Evolutionary conservation across 1,140 invertebrate genomes (phyloP).

Genomic region (Lysiphlebus fabarum): DNA sequence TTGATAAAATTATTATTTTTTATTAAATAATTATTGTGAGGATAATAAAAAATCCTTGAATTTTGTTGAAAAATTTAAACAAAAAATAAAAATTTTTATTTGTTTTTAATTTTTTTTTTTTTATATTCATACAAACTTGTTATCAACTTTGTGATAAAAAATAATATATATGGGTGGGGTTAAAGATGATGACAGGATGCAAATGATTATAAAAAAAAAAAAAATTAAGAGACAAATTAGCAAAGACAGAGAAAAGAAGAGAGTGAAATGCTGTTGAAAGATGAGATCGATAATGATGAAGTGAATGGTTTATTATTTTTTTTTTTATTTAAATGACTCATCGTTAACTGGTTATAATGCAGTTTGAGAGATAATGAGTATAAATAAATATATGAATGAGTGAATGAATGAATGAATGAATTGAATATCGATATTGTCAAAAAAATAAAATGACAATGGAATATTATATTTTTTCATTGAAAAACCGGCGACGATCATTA

Average conservation of each 20-base stretch:
- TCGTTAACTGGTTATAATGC: background rate
- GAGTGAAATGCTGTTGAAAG: background rate
- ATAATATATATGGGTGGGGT: background rate
- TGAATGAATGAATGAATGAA: no score
- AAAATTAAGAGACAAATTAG: conserved; percentile 1
- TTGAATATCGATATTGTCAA: no score
- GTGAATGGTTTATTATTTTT: no score
- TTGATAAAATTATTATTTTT: no score
- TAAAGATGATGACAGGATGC: background rate
- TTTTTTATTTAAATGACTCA: no score
- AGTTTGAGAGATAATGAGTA: background rate
- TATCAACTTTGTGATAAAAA: conserved; percentile 7
- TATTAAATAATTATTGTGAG: no score
- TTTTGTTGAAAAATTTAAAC: no score
- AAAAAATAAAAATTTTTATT: no score
- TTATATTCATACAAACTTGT: background rate
- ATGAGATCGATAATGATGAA: conserved; percentile 11
- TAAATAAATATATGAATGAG: background rate
- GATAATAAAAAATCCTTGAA: no score
- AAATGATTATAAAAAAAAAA: background rate
- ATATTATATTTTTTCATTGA: background rate
- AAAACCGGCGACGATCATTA: conserved; percentile 15
- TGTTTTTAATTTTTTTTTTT: no score
- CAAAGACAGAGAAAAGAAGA: background rate
- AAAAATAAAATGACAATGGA: no score